A percentile compares a stretch with the other conserved stretches of the same genome.
Evolutionary conservation across 1,140 invertebrate genomes (phyloP).

Genomic region (Colletes latitarsis): DNA sequence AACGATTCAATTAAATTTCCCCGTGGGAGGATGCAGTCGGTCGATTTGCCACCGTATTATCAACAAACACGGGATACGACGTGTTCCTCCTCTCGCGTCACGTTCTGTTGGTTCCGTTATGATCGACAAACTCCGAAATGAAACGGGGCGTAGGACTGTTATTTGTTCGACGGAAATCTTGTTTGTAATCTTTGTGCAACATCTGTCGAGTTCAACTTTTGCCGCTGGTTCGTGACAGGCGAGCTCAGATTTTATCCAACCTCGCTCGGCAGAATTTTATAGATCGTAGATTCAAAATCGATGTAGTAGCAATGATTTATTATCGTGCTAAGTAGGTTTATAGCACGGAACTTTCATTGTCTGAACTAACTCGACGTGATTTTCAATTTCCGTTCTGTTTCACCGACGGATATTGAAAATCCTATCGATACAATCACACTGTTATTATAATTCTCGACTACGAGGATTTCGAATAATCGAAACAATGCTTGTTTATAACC

Average conservation of each 20-base stretch:
- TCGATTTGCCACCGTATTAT: conserved; percentile 38
- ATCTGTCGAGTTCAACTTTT: background rate
- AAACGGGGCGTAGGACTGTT: background rate
- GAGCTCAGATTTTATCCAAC: background rate
- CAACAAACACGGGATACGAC: conserved; percentile 21
- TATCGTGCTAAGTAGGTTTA: too few relatives aligned
- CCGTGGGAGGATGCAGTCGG: conserved; percentile 27
- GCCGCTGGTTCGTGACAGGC: background rate
- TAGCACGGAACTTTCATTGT: too few relatives aligned
- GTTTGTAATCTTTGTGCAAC: background rate
- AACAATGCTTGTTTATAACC: too few relatives aligned
- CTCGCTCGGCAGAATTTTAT: too few relatives aligned
- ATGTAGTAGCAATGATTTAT: too few relatives aligned
- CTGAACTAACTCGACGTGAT: too few relatives aligned
- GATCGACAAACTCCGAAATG: conserved; percentile 17
- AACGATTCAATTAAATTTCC: conserved; percentile 61
- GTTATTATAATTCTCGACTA: too few relatives aligned
- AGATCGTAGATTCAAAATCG: too few relatives aligned
- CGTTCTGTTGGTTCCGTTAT: conserved; percentile 38
- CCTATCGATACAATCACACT: too few relatives aligned
- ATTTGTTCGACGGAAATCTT: background rate
- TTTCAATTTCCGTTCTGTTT: too few relatives aligned
- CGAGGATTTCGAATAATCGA: too few relatives aligned
- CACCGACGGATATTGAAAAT: too few relatives aligned
- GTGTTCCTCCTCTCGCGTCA: conserved; percentile 22